Conservation (phyloP, 2,888 invertebrate genomes). For the Cerceris ruficornis region DNA sequence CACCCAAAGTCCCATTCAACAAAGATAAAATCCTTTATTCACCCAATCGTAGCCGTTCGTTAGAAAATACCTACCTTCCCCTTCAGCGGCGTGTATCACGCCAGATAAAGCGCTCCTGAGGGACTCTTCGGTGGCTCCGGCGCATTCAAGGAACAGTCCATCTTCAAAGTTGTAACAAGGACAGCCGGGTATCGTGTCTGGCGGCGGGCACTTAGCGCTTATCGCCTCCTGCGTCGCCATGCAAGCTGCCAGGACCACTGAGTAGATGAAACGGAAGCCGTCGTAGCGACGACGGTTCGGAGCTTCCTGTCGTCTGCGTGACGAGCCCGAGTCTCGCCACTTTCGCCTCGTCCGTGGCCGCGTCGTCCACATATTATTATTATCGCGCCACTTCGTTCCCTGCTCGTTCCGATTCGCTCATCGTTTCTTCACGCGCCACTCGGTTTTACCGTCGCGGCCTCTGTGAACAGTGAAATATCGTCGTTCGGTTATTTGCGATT, state of each 20-base stretch:
- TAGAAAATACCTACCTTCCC: constrained; percentile 80
- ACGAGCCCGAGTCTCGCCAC: constrained; percentile 70
- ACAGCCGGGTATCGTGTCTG: constrained; percentile 91
- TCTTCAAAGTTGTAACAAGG: constrained; percentile 97
- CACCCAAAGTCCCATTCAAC: too few relatives aligned
- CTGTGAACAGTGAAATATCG: constrained; percentile 40
- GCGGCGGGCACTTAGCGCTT: constrained; percentile 86
- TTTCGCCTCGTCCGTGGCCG: constrained; percentile 79
- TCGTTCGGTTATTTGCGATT: background rate
- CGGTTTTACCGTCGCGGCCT: constrained; percentile 23
- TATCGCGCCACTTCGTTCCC: constrained; percentile 73
- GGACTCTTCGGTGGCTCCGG: constrained; percentile 89
- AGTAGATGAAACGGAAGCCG: constrained; percentile 67
- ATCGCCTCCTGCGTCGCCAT: constrained; percentile 75
- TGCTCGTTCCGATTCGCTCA: constrained; percentile 68
- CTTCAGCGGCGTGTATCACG: constrained; percentile 85
- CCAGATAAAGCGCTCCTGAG: constrained; percentile 87
- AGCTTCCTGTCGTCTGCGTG: constrained; percentile 51
- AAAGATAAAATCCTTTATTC: too few relatives aligned
- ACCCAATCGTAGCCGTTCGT: too few relatives aligned
- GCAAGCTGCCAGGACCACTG: constrained; percentile 73
- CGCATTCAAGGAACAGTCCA: constrained; percentile 94
- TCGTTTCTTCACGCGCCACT: constrained; percentile 57
- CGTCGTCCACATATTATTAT: constrained; percentile 77
- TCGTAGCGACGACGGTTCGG: constrained; percentile 57